Percentiles rank a stretch among this genome's conserved stretches.
Conservation (phyloP, 1,140 invertebrate species). For the Oryzaephilus surinamensis region DNA sequence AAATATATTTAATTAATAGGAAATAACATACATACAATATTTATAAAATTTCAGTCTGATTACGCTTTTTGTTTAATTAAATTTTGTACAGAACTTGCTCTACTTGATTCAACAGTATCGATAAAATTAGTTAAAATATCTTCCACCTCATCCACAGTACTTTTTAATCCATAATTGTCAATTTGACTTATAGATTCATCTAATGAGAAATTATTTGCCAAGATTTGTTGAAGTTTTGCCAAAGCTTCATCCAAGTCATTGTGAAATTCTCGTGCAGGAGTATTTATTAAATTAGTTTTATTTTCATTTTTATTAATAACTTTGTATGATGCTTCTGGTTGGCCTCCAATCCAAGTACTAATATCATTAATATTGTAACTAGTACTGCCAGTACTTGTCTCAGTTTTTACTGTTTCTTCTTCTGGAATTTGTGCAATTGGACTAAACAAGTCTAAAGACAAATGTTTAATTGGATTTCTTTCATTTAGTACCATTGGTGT, state of each 20-base stretch:
- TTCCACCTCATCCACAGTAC: conserved; percentile 49
- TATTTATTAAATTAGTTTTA: conserved; percentile 6
- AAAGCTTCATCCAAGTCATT: conserved; percentile 48
- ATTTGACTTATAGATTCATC: conserved; percentile 41
- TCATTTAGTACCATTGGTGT: conserved; percentile 27
- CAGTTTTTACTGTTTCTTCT: too few species aligned
- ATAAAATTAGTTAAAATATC: conserved; percentile 47
- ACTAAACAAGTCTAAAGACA: conserved; percentile 39
- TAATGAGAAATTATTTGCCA: conserved; percentile 47
- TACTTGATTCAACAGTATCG: conserved; percentile 35
- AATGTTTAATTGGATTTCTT: conserved; percentile 2
- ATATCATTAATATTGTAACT: conserved; percentile 43
- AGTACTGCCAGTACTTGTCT: too few species aligned
- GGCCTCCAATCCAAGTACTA: conserved; percentile 42
- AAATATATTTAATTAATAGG: too few species aligned
- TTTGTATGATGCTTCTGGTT: conserved; percentile 6
- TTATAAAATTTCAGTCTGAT: too few species aligned
- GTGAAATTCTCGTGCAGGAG: conserved; percentile 34
- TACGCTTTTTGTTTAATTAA: too few species aligned
- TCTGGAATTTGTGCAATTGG: conserved; percentile 36
- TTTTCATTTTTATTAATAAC: conserved; percentile 1
- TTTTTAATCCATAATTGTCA: conserved; percentile 45
- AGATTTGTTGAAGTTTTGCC: conserved; percentile 46
- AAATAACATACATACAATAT: too few species aligned
- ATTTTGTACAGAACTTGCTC: conserved; percentile 21